A percentile compares a stretch with the other conserved stretches of the same genome.
phyloP scores from a whole-genome alignment of 2,113 vertebrate genomes.

The Carassius carassius region DNA sequence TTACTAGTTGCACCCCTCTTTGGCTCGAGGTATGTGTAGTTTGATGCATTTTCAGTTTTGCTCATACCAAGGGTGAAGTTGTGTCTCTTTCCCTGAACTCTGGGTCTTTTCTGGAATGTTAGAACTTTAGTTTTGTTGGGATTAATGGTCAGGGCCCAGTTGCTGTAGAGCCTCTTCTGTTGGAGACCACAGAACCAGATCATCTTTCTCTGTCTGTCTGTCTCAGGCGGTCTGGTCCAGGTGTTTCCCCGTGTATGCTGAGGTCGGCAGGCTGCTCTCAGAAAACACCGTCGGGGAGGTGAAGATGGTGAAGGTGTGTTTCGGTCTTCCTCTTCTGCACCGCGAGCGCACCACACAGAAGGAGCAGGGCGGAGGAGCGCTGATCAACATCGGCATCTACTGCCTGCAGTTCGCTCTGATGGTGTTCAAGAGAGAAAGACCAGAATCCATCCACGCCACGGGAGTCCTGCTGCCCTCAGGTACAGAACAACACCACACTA shows the following conservation, averaged over 20 bases:
- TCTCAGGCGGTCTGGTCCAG: constrained; percentile 73
- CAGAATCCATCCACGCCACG: constrained; percentile 67
- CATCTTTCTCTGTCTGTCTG: too few relatives aligned
- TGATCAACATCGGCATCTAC: constrained; percentile 75
- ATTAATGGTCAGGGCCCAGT: too few relatives aligned
- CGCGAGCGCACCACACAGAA: constrained; percentile 64
- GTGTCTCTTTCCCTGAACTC: too few relatives aligned
- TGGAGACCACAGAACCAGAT: too few relatives aligned
- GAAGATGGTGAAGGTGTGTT: constrained; percentile 70
- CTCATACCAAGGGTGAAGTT: too few relatives aligned
- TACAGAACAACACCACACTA: constrained; percentile 33
- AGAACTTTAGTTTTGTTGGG: too few relatives aligned
- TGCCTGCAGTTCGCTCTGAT: constrained; percentile 76
- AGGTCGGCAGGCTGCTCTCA: constrained; percentile 69
- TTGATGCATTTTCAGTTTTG: too few relatives aligned
- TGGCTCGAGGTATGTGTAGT: too few relatives aligned
- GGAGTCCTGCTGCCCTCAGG: constrained; percentile 68
- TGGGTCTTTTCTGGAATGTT: too few relatives aligned
- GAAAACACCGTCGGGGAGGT: constrained; percentile 73
- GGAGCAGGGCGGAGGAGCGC: constrained; percentile 68
- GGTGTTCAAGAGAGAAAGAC: constrained; percentile 77
- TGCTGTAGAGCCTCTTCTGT: too few relatives aligned
- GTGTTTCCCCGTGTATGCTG: constrained; percentile 68
- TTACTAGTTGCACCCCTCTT: too few relatives aligned
- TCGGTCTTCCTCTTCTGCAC: constrained; percentile 61